Evolutionary conservation across 2,888 invertebrate genomes (phyloP), one percentile per base, ranked within the genome.

Genomic region (Diarsia mendica): DNA sequence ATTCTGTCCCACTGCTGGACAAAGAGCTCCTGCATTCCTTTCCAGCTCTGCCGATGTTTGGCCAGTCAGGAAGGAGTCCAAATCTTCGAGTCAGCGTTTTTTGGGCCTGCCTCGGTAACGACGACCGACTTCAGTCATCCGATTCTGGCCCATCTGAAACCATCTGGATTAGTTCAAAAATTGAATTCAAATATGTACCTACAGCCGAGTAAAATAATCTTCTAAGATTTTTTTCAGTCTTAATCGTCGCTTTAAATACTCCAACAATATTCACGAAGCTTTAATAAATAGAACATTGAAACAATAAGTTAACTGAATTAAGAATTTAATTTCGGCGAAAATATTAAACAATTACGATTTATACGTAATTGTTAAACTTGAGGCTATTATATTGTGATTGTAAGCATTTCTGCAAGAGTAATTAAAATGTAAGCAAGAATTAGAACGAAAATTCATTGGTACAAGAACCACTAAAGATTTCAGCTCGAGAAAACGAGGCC

Each of bases 291-390:
- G 44, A 28, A 61, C 58, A 68, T 73, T 63, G 58, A 67, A 81
- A 70, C 82, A 81, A 77, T 63, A 70, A 80, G 53, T 82, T 51
- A 53, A 61, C 49, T 67, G 76, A 72, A 82, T 65, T 33, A 70
- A 61, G 81, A 70, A 67, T 72, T 84, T 67, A 67, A 84, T 81
- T 84, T 72, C 55, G 6, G 49, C 11, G 72, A 61, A 76, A 70
- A 65, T 67, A 68, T 68, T 70, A 67, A 84, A 71, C 51, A 72
- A 67, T 63, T 53, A 77, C 69, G 84, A 86, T 86, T 80, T 85
- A 88, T 58, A 60, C 33, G 58, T 82, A 80, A 84, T 72, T 75
- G 67, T 46, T 80, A 60, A 76, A 80, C 44, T 84, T 84, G 49
- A 70, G 13, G 10, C 63, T 69, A 60, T 70, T 70, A 51, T 72